Evolutionary conservation across 2,888 invertebrate genomes (phyloP).

Genomic region (Cerastoderma edule): DNA sequence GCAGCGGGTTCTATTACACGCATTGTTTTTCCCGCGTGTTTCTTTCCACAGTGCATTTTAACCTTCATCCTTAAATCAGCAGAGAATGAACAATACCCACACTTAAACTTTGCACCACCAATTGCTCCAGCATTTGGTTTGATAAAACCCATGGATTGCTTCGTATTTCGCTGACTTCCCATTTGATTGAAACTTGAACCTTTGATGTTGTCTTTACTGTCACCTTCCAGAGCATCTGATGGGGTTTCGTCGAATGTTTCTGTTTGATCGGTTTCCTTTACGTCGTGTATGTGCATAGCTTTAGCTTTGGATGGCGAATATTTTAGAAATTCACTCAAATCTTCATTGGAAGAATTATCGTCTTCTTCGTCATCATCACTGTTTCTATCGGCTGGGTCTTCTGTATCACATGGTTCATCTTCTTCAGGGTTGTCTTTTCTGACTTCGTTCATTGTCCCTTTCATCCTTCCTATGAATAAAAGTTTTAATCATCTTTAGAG

Average conservation of each 20-base stretch:
- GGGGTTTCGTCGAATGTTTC: background rate
- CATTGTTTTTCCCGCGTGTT: conserved; percentile 36
- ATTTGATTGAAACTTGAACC: background rate
- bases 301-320: conserved; percentile 5
- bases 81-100: conserved; percentile 55
- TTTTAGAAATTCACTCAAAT: conserved; percentile 4
- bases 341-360: conserved; percentile 24
- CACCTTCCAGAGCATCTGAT: background rate
- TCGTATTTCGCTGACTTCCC: background rate
- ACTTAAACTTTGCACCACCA: conserved; percentile 41
- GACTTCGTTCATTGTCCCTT: background rate
- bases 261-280: background rate
- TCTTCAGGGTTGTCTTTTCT: background rate
- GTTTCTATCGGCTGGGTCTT: conserved; percentile 24
- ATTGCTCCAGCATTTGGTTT: background rate
- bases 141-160: background rate
- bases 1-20: conserved; percentile 33
- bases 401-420: background rate
- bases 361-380: conserved; percentile 34
- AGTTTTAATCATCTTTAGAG: background rate
- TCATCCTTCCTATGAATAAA: background rate
- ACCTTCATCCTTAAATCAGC: conserved; percentile 53
- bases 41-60: conserved; percentile 57
- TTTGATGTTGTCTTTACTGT: background rate
- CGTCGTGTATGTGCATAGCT: background rate